Evolutionary conservation across 1,140 invertebrate genomes (phyloP), one percentile per base, ranked within the genome.

Genomic region (Phenacoccus solenopsis): DNA sequence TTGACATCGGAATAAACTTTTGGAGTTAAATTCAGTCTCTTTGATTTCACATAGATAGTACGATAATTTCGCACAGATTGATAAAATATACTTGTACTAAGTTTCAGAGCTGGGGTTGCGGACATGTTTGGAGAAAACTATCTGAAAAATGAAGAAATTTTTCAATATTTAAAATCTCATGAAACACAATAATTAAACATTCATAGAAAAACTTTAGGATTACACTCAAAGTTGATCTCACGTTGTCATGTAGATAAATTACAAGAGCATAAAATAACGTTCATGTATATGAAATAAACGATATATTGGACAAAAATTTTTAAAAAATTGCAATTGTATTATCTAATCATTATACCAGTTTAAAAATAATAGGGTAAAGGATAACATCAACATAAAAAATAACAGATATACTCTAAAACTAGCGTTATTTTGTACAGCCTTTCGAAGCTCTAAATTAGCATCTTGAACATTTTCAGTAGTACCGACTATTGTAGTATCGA

Each of bases 341-440:
- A n/a, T n/a, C n/a, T n/a, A 73, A 69, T 73, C 72, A 84, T 98
- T 98, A 78, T 98, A 99, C 96, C 96, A 99, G 82, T 98, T 94
- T 38, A 98, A 83, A 79, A 98, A 98, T 20, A 98, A 81, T 56
- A 99, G 80, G 1, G 93, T 90, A 78, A 98, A 96, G 28, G 95
- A 95, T 85, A 98, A 91, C 32, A 98, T 93, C 71, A 98, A 80
- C 35, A 98, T 82, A 77, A 98, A 97, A 78, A 98, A 98, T 32
- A 99, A 80, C 72, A 97, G 89, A 84, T 91, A 97, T 0, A 96
- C 92, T 75, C 96, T 81, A 24, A 97, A 85, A 0, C 93, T 91
- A 7, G 96, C 96, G 81, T 95, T 97, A 69, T 94, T 89, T 80
- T 96, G 93, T 75, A 98, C 98, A 0, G 96, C 95, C 81, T 96